Evolutionary conservation across 2,113 vertebrate genomes (phyloP).

Genomic region (Dendrocopos noguchii): DNA sequence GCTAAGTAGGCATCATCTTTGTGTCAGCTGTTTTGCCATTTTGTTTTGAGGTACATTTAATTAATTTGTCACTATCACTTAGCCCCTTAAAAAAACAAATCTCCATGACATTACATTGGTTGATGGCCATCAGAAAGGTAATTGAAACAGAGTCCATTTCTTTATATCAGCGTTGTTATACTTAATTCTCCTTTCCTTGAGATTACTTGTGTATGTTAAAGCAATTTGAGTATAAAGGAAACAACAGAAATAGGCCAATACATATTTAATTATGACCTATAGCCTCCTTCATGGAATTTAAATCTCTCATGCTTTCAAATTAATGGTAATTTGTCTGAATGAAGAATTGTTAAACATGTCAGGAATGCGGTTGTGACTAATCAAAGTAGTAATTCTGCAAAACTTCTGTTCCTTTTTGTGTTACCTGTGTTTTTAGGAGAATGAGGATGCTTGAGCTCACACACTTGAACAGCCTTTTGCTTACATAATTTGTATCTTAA

Average conservation of each 20-base stretch:
- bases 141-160: not conserved
- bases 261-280: constrained; percentile 63
- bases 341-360: constrained; percentile 12
- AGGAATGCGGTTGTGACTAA: constrained; percentile 1
- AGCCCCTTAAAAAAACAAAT: not conserved
- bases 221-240: constrained; percentile 26
- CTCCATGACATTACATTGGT: not conserved
- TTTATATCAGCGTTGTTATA: not conserved
- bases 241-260: constrained; percentile 55
- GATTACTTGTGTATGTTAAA: not conserved
- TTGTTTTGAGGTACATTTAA: not conserved
- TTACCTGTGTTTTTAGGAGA: not conserved
- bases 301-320: constrained; percentile 57
- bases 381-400: constrained; percentile 17
- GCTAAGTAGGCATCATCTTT: not conserved
- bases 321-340: constrained; percentile 62
- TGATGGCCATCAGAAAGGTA: not conserved
- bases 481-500: not conserved
- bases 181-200: not conserved
- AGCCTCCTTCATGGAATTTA: constrained; percentile 37
- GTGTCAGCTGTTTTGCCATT: not conserved
- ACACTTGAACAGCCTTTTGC: not conserved
- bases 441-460: not conserved
- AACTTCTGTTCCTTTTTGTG: not conserved
- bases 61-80: not conserved